Base-by-base conservation (phyloP, 2,113 vertebrate genomes). In the Gnathochromis pfefferi region DNA sequence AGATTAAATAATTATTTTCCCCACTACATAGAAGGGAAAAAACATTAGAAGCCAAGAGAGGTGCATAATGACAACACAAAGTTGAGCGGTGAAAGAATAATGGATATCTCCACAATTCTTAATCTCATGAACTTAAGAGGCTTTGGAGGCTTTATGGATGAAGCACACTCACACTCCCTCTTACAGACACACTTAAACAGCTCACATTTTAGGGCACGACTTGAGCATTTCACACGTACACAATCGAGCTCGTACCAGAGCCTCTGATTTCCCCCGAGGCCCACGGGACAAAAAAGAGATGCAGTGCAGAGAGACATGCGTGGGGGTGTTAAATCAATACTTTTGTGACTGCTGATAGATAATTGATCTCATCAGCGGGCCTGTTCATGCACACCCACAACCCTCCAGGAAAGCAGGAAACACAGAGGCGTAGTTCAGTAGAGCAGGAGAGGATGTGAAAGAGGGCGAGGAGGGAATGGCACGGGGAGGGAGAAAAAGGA, bases 301-400 rank as follows among this genome's bases (percentile, higher is more conserved):
- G 91, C 84, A 86, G 79, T 75, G 85, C 49, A 89, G 68, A 75
- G 54, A 58, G 49, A 87, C 38, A 55, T 63, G 40, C 40, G 58
- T 80, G 3, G 7, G 55, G 33, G 79, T 26, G 80, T 87, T 86
- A 88, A 93, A 95, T 94, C 91, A 93, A 93, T 95, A 93, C 82
- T 92, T 94, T 92, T 95, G 90, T 92, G 90, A 94, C 84, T 78
- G 81, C 83, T 89, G 92, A 94, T 93, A 91, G 90, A 94, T 95
- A 93, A 95, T 92, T 94, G 94, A 96, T 94, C 92, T 94, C 91
- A 95, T 95, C 92, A 94, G 93, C 42, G 87, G 80, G 79, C 35
- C 82, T 91, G 90, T 80, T 91, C 88, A 96, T 95, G 95, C 94
- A 91, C 81, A 86, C 89, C 93, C 94, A 95, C 91, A 84, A 82